Percentiles rank a stretch among this genome's conserved stretches.
phyloP scores from a whole-genome alignment of 2,888 invertebrate species.

The Drosophila subquinaria region DNA sequence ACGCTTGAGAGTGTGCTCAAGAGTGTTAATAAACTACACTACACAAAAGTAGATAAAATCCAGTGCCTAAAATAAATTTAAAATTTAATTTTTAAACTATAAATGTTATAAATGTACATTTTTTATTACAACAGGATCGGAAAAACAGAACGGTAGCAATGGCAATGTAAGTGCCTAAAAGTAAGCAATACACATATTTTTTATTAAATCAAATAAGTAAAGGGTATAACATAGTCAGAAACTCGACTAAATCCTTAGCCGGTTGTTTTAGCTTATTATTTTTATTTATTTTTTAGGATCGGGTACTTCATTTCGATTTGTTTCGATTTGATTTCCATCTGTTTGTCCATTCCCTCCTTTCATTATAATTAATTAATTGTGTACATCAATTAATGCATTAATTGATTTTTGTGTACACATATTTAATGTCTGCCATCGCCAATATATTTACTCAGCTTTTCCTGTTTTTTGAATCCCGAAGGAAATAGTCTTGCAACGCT shows the following conservation, averaged over 20 bases:
- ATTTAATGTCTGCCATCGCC: slow-evolving; percentile 44
- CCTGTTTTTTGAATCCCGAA: background rate
- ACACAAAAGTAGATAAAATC: slow-evolving; percentile 10
- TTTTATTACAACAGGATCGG: background rate
- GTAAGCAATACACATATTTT: too few relatives aligned
- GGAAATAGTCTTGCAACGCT: slow-evolving; percentile 21
- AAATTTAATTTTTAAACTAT: background rate
- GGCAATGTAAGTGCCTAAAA: too few relatives aligned
- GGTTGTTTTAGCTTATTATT: too few relatives aligned
- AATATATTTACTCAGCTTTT: slow-evolving; percentile 12
- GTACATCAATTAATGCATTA: slow-evolving; percentile 35
- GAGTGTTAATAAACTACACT: slow-evolving; percentile 10
- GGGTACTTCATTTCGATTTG: background rate
- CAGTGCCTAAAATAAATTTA: background rate
- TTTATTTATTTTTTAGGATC: background rate
- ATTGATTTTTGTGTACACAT: slow-evolving; percentile 65
- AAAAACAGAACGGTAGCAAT: too few relatives aligned
- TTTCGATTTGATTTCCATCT: slow-evolving; percentile 2
- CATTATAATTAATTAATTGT: slow-evolving; percentile 69
- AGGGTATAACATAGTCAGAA: too few relatives aligned
- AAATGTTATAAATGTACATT: background rate
- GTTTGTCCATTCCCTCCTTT: slow-evolving; percentile 39
- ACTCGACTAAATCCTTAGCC: too few relatives aligned
- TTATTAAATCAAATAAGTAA: too few relatives aligned
- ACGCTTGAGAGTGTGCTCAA: background rate